Percentiles rank a stretch among this genome's conserved stretches.
These are phyloP conservation scores for Alosa alosa DNA, from an alignment of 2,113 vertebrate species.

Conservation along the genomic window DNA sequence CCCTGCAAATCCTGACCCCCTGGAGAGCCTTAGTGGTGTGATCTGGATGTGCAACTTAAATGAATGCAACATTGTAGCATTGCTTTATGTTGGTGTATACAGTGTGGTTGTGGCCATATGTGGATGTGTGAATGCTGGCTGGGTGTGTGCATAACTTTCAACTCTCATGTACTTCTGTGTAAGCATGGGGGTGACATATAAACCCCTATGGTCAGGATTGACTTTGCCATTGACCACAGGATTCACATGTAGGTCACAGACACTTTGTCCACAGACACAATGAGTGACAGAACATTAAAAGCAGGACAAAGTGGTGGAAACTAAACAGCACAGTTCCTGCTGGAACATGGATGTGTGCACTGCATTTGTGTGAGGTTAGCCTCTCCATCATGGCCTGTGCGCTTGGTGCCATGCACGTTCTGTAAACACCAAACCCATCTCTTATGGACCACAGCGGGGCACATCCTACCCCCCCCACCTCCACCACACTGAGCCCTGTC, in stretches of 20 bases:
- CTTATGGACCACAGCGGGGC: not conserved
- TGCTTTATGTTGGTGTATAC: no score
- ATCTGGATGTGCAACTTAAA: no score
- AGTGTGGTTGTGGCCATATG: conserved; percentile 31
- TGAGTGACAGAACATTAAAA: not conserved
- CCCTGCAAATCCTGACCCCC: no score
- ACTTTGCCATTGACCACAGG: not conserved
- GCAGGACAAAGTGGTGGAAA: not conserved
- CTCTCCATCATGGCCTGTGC: not conserved
- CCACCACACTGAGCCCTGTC: not conserved
- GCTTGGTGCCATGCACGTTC: not conserved
- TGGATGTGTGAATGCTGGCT: not conserved
- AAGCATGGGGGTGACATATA: not conserved
- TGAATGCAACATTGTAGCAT: not conserved
- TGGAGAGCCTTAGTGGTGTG: no score
- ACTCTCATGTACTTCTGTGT: not conserved
- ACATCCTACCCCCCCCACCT: not conserved
- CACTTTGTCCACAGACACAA: not conserved
- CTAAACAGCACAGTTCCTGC: not conserved
- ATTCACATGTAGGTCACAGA: not conserved
- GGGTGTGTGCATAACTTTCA: not conserved
- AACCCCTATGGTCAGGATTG: not conserved
- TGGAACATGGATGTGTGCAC: not conserved
- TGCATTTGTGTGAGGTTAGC: not conserved
- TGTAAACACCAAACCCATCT: not conserved